Evolutionary conservation across 2,113 vertebrate genomes (phyloP), one percentile per base, ranked within the genome.

Genomic region (Etheostoma spectabile): DNA sequence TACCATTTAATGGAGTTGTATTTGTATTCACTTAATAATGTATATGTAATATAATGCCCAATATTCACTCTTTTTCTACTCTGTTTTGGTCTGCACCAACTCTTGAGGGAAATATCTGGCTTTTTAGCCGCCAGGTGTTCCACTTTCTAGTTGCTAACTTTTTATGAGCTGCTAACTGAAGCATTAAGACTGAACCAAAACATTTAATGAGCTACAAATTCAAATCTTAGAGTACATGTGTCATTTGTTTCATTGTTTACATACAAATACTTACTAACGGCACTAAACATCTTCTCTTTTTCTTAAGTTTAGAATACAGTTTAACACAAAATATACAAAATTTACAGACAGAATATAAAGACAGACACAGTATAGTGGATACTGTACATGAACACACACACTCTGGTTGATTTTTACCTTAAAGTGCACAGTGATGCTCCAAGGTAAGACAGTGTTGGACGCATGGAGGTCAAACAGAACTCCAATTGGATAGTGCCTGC

Each of bases 341-440:
- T 10, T 38, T 38, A 38, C 5, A 8, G 21, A 16, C 1, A 61
- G 46, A 66, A 35, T 35, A 35, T 6, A 22, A 13, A 24, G 19
- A n/a, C 14, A 74, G n/a, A 22, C 2, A 46, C 22, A 27, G 18
- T 22, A 16, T 11, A 52, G 10, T 75, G 10, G 6, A 42, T 27
- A 14, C 14, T 55, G 0, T 56, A 1, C 33, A 45, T 4, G 13
- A 6, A 53, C 48, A 56, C 45, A 56, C 2, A 33, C 12, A 42
- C 38, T 33, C 13, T 18, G 21, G 62, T 6, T 42, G 45, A 57
- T 38, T 53, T n/a, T 77, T 95, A 99, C 98, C 97, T 99, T 99
- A 95, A 99, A 99, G 94, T 98, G 98, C 87, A 99, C 97, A 84
- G 96, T 97, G 95, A 99, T 97, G 90, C 91, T 98, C 98, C 98